Base-by-base conservation (phyloP, 2,113 vertebrate genomes). In the Percina caprodes region DNA sequence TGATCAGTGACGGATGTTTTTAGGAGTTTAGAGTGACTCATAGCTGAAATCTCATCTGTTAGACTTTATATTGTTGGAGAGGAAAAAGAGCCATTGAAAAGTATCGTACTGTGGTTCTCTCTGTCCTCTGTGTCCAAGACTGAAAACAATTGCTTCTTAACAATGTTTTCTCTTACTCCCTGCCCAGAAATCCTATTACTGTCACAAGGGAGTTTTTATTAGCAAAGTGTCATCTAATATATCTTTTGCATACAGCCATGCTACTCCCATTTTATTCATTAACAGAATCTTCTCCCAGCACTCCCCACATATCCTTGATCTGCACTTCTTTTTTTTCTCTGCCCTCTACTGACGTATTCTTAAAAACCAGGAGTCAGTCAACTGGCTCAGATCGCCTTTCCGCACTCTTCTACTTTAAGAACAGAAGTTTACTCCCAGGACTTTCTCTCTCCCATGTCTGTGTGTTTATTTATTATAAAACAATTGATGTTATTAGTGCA, bases 401-500 rank as follows among this genome's bases (percentile, higher is more conserved):
- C 10, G 23, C 30, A 65, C 55, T 74, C 48, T 46, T 68, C 81
- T 77, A 80, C 59, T 84, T 83, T 49, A 51, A 82, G 68, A 79
- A 23, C 16, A 89, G 58, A 45, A 58, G 35, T 81, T 39, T 55
- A 54, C 21, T 70, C 14, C 55, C 46, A 72, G 68, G 56, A 26
- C 55, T 58, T 14, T 58, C 55, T 56, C 63, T 65, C 63, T 86
- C 69, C 65, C 68, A n/a, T 79, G 73, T 80, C 61, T 91, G 46
- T 91, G 69, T 90, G 77, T 92, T 92, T 94, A 90, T 94, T 92
- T 94, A 92, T 93, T 92, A 82, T 79, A 73, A 92, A 90, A 51
- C 71, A 76, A 78, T 58, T 52, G 68, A 91, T 88, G 81, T 86
- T 77, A 84, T 86, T 83, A 88, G 84, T 72, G 80, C 85, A 89